These are phyloP conservation scores for Podarcis lilfordi DNA, from an alignment of 2,797 vertebrate genomes.

Conservation along the genomic window DNA sequence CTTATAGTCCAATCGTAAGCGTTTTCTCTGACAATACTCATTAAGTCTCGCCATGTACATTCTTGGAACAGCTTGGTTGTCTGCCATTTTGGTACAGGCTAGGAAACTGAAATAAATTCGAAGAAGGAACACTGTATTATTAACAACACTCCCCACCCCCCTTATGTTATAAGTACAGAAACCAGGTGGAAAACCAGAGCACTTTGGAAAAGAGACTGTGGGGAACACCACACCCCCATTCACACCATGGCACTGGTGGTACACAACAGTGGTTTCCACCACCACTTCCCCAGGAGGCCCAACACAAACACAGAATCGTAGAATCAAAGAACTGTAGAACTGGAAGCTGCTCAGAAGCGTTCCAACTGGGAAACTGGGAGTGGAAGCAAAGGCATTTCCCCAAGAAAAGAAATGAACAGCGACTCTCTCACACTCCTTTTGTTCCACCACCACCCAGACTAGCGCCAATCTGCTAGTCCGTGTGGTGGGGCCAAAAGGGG, in stretches of 20 bases:
- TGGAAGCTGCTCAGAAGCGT: too few species aligned
- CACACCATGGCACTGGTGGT: too few species aligned
- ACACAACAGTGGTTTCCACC: neutral
- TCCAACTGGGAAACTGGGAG: neutral
- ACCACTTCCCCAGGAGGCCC: neutral
- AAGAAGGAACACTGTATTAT: neutral
- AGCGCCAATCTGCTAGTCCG: neutral
- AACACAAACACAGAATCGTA: neutral
- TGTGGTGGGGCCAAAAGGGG: neutral
- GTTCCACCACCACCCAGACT: neutral
- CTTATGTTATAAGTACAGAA: neutral
- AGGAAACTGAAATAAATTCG: neutral
- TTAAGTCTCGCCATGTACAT: conserved; percentile 56
- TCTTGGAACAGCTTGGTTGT: neutral
- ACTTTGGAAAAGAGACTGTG: neutral
- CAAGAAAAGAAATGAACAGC: neutral
- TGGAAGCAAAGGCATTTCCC: neutral
- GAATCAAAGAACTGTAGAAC: too few species aligned
- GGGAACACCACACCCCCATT: neutral
- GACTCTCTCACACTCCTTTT: neutral
- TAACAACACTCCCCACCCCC: neutral
- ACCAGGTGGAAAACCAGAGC: too few species aligned
- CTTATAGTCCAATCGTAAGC: fast-evolving
- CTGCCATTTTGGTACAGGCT: conserved; percentile 48
- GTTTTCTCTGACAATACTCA: conserved; percentile 43